Conservation (phyloP, 2,113 vertebrate genomes). For the Rhynchomys soricoides region DNA sequence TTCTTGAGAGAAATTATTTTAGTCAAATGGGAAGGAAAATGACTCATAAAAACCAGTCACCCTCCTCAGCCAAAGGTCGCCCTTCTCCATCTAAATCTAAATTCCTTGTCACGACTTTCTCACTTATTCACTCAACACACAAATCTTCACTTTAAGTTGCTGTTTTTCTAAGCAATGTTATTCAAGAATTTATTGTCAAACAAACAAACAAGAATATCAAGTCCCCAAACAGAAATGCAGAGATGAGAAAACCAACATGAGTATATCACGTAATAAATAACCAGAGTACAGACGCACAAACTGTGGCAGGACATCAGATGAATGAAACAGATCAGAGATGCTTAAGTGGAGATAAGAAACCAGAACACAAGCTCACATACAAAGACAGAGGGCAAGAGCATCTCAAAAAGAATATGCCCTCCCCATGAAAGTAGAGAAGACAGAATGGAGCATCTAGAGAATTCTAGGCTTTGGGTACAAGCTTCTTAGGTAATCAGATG, state of each 20-base stretch:
- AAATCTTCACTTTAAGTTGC: neutral
- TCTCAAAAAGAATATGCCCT: neutral
- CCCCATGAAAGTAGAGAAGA: neutral
- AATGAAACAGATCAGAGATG: neutral
- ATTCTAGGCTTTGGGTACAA: neutral
- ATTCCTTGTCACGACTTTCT: neutral
- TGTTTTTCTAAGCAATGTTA: neutral
- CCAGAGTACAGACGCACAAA: neutral
- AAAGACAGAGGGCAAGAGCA: neutral
- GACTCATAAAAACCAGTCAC: conserved; percentile 58
- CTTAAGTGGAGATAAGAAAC: neutral
- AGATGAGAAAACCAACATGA: neutral
- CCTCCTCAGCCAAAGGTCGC: conserved; percentile 30
- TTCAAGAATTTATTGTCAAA: neutral
- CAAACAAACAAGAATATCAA: neutral
- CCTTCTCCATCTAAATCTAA: conserved; percentile 48
- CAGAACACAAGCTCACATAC: neutral
- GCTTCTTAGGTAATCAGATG: conserved; percentile 41
- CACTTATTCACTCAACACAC: conserved; percentile 45
- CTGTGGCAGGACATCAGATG: neutral
- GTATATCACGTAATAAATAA: neutral
- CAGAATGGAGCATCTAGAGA: neutral
- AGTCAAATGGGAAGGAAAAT: conserved; percentile 62
- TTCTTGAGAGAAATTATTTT: conserved; percentile 44
- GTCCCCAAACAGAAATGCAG: neutral